phyloP scores from a whole-genome alignment of 2,113 vertebrate species.

The Clarias macrocephalus region DNA sequence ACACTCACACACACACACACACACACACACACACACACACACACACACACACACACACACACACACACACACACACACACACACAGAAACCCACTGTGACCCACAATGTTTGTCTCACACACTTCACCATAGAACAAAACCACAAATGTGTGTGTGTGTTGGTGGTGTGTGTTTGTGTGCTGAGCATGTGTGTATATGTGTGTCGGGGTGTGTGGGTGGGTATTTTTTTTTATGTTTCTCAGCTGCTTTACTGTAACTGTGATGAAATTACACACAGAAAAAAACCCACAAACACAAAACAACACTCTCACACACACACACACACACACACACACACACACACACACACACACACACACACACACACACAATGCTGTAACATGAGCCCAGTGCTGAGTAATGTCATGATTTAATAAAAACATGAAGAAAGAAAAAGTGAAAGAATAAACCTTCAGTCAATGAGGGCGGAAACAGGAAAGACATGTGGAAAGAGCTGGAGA shows the following conservation, averaged over 20 bases:
- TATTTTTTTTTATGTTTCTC: not conserved
- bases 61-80: too few relatives aligned
- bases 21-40: constrained; percentile 13
- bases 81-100: too few relatives aligned
- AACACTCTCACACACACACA: not conserved
- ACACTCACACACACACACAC: not conserved
- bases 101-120: too few relatives aligned
- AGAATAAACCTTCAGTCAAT: not conserved
- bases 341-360: constrained; percentile 24
- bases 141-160: not conserved
- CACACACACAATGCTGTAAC: not conserved
- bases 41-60: too few relatives aligned
- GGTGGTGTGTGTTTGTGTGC: not conserved
- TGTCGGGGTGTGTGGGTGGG: not conserved
- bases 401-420: not conserved
- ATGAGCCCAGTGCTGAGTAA: not conserved
- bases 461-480: not conserved
- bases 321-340: not conserved
- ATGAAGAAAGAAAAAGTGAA: not conserved
- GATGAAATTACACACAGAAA: not conserved
- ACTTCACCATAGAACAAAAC: not conserved
- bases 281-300: not conserved
- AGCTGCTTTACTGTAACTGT: constrained; percentile 21
- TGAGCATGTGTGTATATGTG: not conserved
- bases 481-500: not conserved